phyloP scores from a whole-genome alignment of 2,888 invertebrate genomes.

The Loripinus fragilis region DNA sequence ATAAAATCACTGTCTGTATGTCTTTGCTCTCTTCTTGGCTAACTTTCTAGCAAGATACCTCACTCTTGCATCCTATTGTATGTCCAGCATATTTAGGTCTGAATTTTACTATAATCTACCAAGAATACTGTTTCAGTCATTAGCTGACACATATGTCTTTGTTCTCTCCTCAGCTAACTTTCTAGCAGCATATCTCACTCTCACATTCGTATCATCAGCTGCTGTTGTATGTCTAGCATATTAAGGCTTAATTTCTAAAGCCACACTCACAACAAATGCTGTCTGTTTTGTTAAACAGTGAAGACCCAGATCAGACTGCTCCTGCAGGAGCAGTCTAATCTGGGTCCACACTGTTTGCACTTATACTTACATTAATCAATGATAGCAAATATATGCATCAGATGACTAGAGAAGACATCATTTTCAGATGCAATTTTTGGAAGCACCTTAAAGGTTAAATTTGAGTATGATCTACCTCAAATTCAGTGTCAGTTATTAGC shows the following conservation, averaged over 20 bases:
- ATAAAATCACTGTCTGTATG: too few species aligned
- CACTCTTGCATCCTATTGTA: conserved; percentile 71
- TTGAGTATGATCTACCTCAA: too few species aligned
- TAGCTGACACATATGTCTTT: neutral
- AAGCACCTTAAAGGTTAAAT: too few species aligned
- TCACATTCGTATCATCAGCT: conserved; percentile 64
- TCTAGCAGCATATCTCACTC: conserved; percentile 69
- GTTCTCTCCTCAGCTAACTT: conserved; percentile 59
- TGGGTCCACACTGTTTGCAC: too few species aligned
- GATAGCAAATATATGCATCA: too few species aligned
- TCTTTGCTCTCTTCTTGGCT: conserved; percentile 45
- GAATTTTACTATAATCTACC: neutral
- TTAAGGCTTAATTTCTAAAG: conserved; percentile 19
- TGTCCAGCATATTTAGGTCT: conserved; percentile 60
- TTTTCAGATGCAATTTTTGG: too few species aligned
- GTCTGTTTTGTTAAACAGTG: too few species aligned
- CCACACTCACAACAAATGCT: too few species aligned
- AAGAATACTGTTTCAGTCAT: neutral
- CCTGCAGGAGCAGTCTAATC: too few species aligned
- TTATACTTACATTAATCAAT: too few species aligned
- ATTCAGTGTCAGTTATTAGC: neutral
- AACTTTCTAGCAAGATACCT: conserved; percentile 71
- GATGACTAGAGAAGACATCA: too few species aligned
- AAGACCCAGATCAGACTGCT: too few species aligned
- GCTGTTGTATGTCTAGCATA: conserved; percentile 69